Conservation (phyloP, 2,113 vertebrate genomes). For the Tyto alba region DNA sequence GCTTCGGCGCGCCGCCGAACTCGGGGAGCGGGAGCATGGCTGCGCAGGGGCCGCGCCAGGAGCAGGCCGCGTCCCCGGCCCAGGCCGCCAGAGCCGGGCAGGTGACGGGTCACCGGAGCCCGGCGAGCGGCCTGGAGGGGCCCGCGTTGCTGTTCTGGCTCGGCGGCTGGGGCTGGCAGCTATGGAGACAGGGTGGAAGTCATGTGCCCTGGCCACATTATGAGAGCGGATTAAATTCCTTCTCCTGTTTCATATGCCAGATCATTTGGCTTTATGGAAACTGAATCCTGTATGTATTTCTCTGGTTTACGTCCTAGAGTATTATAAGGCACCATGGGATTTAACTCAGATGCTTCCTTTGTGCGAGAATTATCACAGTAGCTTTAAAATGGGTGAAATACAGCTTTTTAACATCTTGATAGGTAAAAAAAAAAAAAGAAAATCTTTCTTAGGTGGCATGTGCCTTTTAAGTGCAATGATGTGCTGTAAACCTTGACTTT, state of each 20-base stretch:
- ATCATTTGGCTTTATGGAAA: conserved; percentile 48
- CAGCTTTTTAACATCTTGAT: not conserved
- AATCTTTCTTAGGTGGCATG: not conserved
- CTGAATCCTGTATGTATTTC: conserved; percentile 40
- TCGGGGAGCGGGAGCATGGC: rapidly evolving
- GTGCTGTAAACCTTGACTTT: conserved; percentile 1
- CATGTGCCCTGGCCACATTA: conserved; percentile 43
- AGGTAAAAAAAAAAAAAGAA: not conserved
- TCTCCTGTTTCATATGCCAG: conserved; percentile 44
- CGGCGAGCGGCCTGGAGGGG: not conserved
- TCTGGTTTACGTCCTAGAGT: conserved; percentile 30
- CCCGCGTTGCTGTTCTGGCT: not conserved
- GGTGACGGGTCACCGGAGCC: not conserved
- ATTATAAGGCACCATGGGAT: conserved; percentile 39
- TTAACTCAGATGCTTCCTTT: conserved; percentile 34
- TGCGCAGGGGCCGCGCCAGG: not conserved
- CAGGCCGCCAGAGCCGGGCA: rapidly evolving
- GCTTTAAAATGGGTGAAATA: not conserved
- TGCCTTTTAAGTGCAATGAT: not conserved
- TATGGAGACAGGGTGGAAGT: conserved; percentile 26
- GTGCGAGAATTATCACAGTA: not conserved
- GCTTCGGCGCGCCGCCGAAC: rapidly evolving
- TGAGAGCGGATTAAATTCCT: conserved; percentile 42
- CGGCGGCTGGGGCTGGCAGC: not conserved
- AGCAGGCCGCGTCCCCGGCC: not conserved